Percentiles rank a stretch among this genome's conserved stretches.
phyloP scores from a whole-genome alignment of 2,113 vertebrate genomes.

The Dendropsophus ebraccatus region DNA sequence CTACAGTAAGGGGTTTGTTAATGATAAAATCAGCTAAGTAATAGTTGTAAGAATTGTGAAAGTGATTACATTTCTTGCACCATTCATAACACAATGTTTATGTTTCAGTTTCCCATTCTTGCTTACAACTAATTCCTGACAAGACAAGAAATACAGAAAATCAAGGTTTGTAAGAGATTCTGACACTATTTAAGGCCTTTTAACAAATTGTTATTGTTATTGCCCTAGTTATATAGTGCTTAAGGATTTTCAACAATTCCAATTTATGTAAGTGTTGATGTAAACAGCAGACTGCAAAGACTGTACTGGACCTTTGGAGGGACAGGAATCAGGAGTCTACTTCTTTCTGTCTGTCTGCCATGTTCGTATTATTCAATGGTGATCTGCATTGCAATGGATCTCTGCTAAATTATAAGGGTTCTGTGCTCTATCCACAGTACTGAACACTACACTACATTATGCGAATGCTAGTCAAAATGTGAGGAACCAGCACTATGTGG shows the following conservation, averaged over 20 bases:
- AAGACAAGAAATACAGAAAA: slow-evolving; percentile 75
- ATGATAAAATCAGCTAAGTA: neutral
- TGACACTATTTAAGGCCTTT: too few relatives aligned
- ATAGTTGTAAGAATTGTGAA: neutral
- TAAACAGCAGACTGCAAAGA: neutral
- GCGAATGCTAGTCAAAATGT: too few relatives aligned
- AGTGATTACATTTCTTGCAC: neutral
- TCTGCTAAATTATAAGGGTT: too few relatives aligned
- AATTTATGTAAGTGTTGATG: neutral
- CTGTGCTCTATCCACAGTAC: too few relatives aligned
- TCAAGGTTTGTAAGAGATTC: slow-evolving; percentile 77
- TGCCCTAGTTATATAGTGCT: neutral
- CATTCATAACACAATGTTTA: slow-evolving; percentile 56
- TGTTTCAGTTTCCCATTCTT: slow-evolving; percentile 82
- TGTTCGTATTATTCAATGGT: too few relatives aligned
- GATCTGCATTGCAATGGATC: too few relatives aligned
- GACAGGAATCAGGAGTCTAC: too few relatives aligned
- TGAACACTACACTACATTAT: too few relatives aligned
- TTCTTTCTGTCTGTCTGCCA: too few relatives aligned
- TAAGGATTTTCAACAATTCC: neutral
- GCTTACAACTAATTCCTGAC: slow-evolving; percentile 89
- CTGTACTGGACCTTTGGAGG: too few relatives aligned
- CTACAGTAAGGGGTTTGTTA: neutral
- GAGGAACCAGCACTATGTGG: too few relatives aligned
- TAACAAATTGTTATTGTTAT: neutral